Conservation (phyloP, 2,797 vertebrate genomes). For the Tachyglossus aculeatus region DNA sequence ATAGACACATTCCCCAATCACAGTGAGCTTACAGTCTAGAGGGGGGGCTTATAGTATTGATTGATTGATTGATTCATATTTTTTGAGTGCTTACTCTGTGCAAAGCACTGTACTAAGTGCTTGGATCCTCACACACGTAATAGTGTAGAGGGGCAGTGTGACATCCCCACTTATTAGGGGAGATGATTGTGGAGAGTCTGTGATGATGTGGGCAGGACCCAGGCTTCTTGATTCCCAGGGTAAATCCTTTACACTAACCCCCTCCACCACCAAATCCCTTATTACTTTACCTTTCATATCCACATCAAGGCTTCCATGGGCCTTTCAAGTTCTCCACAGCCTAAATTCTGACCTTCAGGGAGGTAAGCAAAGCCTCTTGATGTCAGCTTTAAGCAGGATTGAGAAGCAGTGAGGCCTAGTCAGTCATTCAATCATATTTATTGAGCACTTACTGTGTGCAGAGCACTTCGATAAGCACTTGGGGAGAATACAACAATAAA, state of each 20-base stretch:
- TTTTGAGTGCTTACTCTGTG: neutral
- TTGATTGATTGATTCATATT: neutral
- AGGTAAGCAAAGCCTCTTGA: slow-evolving; percentile 37
- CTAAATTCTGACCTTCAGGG: slow-evolving; percentile 47
- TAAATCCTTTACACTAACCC: too few relatives aligned
- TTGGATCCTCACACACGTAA: slow-evolving; percentile 20
- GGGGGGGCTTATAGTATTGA: neutral
- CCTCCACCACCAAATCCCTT: neutral
- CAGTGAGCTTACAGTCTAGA: too few relatives aligned
- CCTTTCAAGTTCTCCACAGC: slow-evolving; percentile 58
- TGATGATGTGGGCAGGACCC: neutral
- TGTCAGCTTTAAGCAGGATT: too few relatives aligned
- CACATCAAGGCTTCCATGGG: slow-evolving; percentile 51
- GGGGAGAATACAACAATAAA: too few relatives aligned
- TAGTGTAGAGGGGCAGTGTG: neutral
- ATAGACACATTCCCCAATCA: too few relatives aligned
- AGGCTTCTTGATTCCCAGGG: slow-evolving; percentile 7
- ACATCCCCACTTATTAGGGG: neutral
- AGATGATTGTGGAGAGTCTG: neutral
- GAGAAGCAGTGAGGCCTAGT: too few relatives aligned
- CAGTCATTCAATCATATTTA: too few relatives aligned
- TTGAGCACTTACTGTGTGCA: too few relatives aligned
- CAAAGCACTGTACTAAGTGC: neutral
- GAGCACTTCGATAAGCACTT: too few relatives aligned
- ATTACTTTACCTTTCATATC: slow-evolving; percentile 50